Conservation (phyloP, 2,888 invertebrate species). For the Lampropteryx suffumata region DNA sequence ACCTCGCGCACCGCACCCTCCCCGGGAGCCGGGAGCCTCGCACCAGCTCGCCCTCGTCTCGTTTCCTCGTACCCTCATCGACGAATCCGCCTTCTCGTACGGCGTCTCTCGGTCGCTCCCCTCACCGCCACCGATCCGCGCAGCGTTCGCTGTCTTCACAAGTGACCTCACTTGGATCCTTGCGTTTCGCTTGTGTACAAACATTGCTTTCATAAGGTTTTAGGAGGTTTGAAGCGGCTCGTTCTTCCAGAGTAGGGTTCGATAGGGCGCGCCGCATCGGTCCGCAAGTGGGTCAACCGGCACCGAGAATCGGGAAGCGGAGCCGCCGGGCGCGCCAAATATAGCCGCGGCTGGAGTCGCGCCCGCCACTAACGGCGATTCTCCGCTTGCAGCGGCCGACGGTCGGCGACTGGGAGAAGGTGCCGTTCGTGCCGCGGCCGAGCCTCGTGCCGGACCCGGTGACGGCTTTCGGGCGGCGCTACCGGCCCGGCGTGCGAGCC, state of each 20-base stretch:
- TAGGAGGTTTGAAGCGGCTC: conserved; percentile 29
- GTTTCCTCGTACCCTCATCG: conserved; percentile 45
- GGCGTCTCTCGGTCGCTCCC: conserved; percentile 34
- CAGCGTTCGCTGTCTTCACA: conserved; percentile 45
- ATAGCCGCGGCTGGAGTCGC: conserved; percentile 81
- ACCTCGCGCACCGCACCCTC: conserved; percentile 65
- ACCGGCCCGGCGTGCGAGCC: conserved; percentile 71
- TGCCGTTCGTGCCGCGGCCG: conserved; percentile 93
- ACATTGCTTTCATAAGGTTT: conserved; percentile 66
- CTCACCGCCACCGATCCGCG: conserved; percentile 36
- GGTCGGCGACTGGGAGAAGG: conserved; percentile 93
- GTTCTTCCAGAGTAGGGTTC: conserved; percentile 34
- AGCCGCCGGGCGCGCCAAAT: conserved; percentile 81
- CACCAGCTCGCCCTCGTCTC: conserved; percentile 69
- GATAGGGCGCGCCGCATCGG: conserved; percentile 46
- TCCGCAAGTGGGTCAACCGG: conserved; percentile 74
- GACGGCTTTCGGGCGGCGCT: conserved; percentile 90
- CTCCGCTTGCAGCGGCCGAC: conserved; percentile 87
- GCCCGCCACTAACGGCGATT: conserved; percentile 79
- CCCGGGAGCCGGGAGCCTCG: conserved; percentile 79
- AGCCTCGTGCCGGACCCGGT: conserved; percentile 92
- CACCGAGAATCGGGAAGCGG: conserved; percentile 67
- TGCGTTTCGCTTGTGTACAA: conserved; percentile 60
- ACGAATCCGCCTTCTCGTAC: conserved; percentile 27
- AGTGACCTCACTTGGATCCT: conserved; percentile 45